phyloP scores from a whole-genome alignment of 2,113 vertebrate genomes.

The Trematomus loennbergii region DNA sequence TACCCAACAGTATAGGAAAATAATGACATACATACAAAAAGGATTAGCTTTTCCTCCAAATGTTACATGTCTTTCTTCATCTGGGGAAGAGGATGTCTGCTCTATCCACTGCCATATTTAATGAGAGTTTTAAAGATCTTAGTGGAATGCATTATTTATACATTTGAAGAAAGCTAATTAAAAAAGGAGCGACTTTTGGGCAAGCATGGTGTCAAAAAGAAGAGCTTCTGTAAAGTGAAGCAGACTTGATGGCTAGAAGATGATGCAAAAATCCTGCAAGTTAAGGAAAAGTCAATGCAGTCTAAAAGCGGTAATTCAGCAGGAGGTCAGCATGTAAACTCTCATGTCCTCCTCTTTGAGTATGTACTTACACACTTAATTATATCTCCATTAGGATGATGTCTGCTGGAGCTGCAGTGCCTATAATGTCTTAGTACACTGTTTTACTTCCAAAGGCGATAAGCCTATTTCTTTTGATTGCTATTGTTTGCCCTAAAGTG shows the following conservation, averaged over 20 bases:
- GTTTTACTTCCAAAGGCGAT: constrained; percentile 42
- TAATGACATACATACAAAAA: neutral
- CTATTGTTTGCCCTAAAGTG: constrained; percentile 38
- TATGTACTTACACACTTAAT: constrained; percentile 45
- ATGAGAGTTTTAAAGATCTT: constrained; percentile 43
- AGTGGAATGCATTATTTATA: constrained; percentile 46
- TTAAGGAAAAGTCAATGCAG: constrained; percentile 20
- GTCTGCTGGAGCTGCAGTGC: constrained; percentile 27
- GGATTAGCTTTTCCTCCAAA: neutral
- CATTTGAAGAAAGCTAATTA: constrained; percentile 39
- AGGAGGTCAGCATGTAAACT: constrained; percentile 43
- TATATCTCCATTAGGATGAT: constrained; percentile 46
- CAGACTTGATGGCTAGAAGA: constrained; percentile 26
- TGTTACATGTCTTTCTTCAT: constrained; percentile 11
- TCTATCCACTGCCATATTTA: constrained; percentile 8
- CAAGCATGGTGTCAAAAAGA: constrained; percentile 5
- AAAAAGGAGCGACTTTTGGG: constrained; percentile 4
- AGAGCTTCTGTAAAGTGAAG: constrained; percentile 2
- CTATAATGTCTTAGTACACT: constrained; percentile 35
- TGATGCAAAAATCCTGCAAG: constrained; percentile 59
- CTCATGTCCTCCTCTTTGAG: constrained; percentile 38
- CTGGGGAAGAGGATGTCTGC: neutral
- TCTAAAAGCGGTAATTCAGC: constrained; percentile 22
- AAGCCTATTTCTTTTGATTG: constrained; percentile 54
- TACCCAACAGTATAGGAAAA: too few species aligned